phyloP scores from a whole-genome alignment of 2,113 vertebrate species.

The Phyllopteryx taeniolatus region DNA sequence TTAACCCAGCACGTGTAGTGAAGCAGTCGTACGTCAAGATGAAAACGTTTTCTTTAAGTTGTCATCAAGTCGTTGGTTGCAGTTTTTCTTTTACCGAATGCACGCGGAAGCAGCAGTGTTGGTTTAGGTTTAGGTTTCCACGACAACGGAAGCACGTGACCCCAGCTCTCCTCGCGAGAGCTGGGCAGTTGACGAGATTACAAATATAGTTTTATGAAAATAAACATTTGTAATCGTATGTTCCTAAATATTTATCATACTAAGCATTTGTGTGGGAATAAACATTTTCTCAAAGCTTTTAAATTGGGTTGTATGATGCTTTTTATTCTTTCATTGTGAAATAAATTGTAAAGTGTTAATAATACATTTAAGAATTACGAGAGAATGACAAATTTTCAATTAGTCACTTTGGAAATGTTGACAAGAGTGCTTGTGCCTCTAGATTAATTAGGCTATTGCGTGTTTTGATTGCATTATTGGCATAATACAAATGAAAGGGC shows the following conservation, averaged over 20 bases:
- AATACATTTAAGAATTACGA: too few species aligned
- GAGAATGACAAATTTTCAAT: too few species aligned
- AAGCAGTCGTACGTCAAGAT: background rate
- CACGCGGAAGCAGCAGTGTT: conserved; percentile 12
- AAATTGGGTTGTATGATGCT: too few species aligned
- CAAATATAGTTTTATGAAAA: background rate
- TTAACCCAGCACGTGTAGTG: background rate
- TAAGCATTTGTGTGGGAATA: conserved; percentile 20
- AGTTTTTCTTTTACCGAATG: background rate
- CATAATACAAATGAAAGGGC: too few species aligned
- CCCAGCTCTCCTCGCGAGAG: conserved; percentile 33
- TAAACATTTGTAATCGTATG: background rate
- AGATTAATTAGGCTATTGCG: too few species aligned
- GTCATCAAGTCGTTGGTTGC: background rate
- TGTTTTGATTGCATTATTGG: too few species aligned
- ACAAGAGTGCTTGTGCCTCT: too few species aligned
- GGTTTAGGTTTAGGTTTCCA: conserved; percentile 17
- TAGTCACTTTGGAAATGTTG: too few species aligned
- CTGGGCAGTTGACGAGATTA: background rate
- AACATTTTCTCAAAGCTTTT: background rate
- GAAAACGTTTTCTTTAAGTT: background rate
- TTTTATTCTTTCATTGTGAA: too few species aligned
- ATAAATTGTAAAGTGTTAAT: too few species aligned
- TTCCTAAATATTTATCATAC: background rate
- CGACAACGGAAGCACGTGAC: conserved; percentile 24